These are phyloP conservation scores for Oscheius myriophilus DNA, from an alignment of 2,888 invertebrate species.

Conservation along the genomic window DNA sequence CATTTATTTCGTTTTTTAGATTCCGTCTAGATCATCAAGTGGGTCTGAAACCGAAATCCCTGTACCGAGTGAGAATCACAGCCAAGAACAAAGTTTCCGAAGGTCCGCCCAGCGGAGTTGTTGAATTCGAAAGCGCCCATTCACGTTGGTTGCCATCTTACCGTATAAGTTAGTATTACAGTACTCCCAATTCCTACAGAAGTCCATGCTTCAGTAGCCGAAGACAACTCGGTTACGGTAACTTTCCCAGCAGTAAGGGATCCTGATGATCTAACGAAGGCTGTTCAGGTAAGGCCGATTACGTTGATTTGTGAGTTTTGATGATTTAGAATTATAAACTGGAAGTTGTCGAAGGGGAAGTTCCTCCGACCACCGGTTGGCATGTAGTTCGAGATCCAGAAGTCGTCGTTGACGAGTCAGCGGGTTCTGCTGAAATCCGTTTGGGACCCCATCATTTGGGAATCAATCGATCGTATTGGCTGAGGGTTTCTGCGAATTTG, in stretches of 20 bases:
- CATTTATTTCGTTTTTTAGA: conserved; percentile 5
- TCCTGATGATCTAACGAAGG: conserved; percentile 53
- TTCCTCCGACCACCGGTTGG: conserved; percentile 45
- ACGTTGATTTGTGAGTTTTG: neutral
- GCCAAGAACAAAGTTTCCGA: conserved; percentile 46
- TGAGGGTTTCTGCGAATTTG: conserved; percentile 44
- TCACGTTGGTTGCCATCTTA: conserved; percentile 28
- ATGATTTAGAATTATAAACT: conserved; percentile 43
- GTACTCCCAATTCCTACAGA: conserved; percentile 57
- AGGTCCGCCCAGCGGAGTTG: conserved; percentile 46
- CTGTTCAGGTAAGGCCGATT: conserved; percentile 36
- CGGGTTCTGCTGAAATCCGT: conserved; percentile 34
- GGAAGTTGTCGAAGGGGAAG: conserved; percentile 44
- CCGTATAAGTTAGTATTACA: conserved; percentile 2
- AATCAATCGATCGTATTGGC: conserved; percentile 48
- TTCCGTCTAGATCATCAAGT: conserved; percentile 45
- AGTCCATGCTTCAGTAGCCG: conserved; percentile 39
- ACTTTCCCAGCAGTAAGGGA: conserved; percentile 48
- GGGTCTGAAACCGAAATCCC: conserved; percentile 52
- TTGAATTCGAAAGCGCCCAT: conserved; percentile 54
- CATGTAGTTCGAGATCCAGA: conserved; percentile 13
- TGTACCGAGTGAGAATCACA: conserved; percentile 50
- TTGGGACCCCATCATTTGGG: conserved; percentile 33
- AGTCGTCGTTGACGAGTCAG: conserved; percentile 18
- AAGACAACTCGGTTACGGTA: conserved; percentile 50